Base-by-base conservation (phyloP, 1,140 invertebrate genomes). In the Metopolophium dirhodum region DNA sequence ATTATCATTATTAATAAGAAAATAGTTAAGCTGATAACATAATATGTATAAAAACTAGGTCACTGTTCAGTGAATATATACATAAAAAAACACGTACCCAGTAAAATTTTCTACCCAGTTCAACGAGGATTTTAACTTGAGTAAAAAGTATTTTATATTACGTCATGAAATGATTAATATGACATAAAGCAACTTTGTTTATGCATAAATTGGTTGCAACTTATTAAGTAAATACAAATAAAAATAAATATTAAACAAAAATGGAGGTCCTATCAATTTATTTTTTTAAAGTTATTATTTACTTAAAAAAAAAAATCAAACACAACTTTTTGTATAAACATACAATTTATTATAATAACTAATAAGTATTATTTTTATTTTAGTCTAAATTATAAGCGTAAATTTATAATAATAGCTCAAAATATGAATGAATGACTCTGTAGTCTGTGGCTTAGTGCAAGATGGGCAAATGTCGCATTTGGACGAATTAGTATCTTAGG, bases 21-120 rank as follows among this genome's bases (percentile, higher is more conserved):
- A 22, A 54, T 54, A 7, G 22, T 54, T 54, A 22, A 22, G 6
- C 2, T 54, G 22, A 22, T 54, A 7, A 7, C 51, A 0, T 54
- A 54, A 0, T 54, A 54, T 54, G 51, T 54, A 54, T 54, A 54
- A 23, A 54, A 54, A 54, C 4, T 61, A 30, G 41, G 41, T 41
- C 41, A 41, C 23, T 9, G 23, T 7, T 9, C 0, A 61, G 26
- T 11, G 26, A 9, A 30, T 30, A 61, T 22, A 7, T 23, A 54
- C 2, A 57, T 30, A 68, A n/a, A n/a, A n/a, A n/a, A 68, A 61
- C 30, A 30, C 11, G n/a, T n/a, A 18, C 14, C 14, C 14, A 68
- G 4, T n/a, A 68, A 0, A 68, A n/a, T 0, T 0, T n/a, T 30
- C 0, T 30, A 68, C 3, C 4, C 0, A 68, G 8, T 14, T 4